Percentiles rank a stretch among this genome's conserved stretches.
These are phyloP conservation scores for Drosophila silvestris DNA, from an alignment of 2,888 invertebrate genomes.

Conservation along the genomic window DNA sequence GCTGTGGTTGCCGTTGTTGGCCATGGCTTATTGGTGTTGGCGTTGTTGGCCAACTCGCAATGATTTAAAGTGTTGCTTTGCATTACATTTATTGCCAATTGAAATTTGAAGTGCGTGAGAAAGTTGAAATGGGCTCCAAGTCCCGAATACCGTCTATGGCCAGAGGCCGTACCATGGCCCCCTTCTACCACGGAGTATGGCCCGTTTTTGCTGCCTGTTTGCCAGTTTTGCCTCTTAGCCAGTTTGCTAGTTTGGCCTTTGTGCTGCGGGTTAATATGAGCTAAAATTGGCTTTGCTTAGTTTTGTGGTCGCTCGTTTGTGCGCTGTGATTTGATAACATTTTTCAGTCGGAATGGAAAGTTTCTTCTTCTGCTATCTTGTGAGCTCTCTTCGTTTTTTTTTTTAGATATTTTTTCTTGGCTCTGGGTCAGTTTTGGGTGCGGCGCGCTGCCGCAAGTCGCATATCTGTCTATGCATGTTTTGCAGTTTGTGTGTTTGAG, in stretches of 20 bases:
- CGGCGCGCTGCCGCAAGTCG: conserved; percentile 32
- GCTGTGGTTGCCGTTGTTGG: conserved; percentile 29
- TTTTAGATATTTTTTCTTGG: conserved; percentile 28
- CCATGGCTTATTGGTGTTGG: conserved; percentile 72
- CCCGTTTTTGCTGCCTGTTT: conserved; percentile 46
- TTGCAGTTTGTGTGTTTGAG: conserved; percentile 8
- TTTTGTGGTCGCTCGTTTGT: conserved; percentile 80
- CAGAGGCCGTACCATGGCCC: conserved; percentile 60
- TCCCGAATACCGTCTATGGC: conserved; percentile 50
- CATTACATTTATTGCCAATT: conserved; percentile 85
- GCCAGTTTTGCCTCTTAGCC: conserved; percentile 41
- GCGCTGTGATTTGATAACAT: conserved; percentile 79
- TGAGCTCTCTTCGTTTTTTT: conserved; percentile 33
- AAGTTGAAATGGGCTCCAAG: conserved; percentile 80
- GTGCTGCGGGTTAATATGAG: conserved; percentile 81
- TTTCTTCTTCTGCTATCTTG: conserved; percentile 55
- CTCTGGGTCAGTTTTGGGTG: conserved; percentile 56
- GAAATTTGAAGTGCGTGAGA: conserved; percentile 85
- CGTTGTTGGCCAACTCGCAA: conserved; percentile 74
- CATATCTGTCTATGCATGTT: conserved; percentile 1
- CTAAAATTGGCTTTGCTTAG: conserved; percentile 81
- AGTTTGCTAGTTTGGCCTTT: conserved; percentile 70
- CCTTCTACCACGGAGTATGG: conserved; percentile 37
- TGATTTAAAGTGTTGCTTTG: conserved; percentile 85
- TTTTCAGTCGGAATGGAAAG: conserved; percentile 77